phyloP scores from a whole-genome alignment of 2,888 invertebrate species.

The Chrysina gloriosa region DNA sequence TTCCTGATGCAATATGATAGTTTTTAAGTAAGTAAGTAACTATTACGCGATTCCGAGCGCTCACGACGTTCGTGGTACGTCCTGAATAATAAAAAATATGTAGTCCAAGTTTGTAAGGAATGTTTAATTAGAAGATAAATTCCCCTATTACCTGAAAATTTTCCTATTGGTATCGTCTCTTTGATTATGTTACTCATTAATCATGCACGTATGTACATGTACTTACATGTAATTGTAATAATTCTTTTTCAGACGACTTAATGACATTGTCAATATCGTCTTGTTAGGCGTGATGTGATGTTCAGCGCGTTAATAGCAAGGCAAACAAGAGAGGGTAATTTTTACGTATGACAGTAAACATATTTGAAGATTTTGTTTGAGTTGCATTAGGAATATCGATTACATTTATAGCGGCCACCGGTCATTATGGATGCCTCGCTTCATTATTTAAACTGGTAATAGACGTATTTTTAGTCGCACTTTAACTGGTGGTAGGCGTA shows the following conservation, averaged over 20 bases:
- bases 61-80: too few species aligned
- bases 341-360: neutral
- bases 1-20: too few species aligned
- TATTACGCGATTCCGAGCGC: too few species aligned
- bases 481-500: neutral
- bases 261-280: neutral
- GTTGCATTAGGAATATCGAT: neutral
- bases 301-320: conserved; percentile 14
- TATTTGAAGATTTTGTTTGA: conserved; percentile 4
- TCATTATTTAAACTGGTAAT: conserved; percentile 1
- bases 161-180: too few species aligned
- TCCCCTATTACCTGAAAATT: too few species aligned
- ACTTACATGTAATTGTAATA: neutral
- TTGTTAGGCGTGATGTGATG: neutral
- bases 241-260: neutral
- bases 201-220: neutral
- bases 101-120: too few species aligned
- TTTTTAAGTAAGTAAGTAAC: too few species aligned
- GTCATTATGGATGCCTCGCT: neutral
- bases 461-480: conserved; percentile 13
- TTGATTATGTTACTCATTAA: too few species aligned
- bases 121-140: too few species aligned
- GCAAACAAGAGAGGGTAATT: neutral
- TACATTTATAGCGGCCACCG: neutral
- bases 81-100: too few species aligned